phyloP scores from a whole-genome alignment of 1,140 invertebrate genomes.

The Ylistrum balloti region DNA sequence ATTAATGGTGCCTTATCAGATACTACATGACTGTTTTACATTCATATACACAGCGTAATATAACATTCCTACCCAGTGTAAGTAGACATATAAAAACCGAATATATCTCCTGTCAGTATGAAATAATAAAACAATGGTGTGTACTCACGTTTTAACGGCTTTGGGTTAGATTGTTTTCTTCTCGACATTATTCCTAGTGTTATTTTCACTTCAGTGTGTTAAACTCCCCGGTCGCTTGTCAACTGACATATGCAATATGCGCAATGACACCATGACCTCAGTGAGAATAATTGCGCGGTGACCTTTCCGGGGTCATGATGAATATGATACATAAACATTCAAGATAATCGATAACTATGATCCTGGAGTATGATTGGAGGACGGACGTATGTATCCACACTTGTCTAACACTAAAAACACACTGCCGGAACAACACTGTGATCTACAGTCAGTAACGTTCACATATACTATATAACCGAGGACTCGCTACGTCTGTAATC shows the following conservation, averaged over 20 bases:
- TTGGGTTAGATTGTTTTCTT: slow-evolving; percentile 14
- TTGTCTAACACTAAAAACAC: slow-evolving; percentile 7
- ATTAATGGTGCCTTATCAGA: background rate
- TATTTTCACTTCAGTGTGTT: slow-evolving; percentile 39
- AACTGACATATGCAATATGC: slow-evolving; percentile 38
- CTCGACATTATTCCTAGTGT: slow-evolving; percentile 33
- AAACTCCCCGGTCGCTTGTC: slow-evolving; percentile 36
- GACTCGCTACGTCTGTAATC: slow-evolving; percentile 13
- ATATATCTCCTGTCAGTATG: background rate
- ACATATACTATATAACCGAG: background rate
- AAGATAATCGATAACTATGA: slow-evolving; percentile 27
- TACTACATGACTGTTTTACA: too few relatives aligned
- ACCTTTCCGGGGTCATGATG: slow-evolving; percentile 31
- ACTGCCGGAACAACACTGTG: slow-evolving; percentile 9
- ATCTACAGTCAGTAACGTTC: background rate
- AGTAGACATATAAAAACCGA: background rate
- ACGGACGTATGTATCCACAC: background rate
- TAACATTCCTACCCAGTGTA: background rate
- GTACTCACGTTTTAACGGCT: slow-evolving; percentile 23
- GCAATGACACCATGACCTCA: slow-evolving; percentile 37
- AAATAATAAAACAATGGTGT: background rate
- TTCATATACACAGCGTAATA: background rate
- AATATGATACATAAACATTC: slow-evolving; percentile 40
- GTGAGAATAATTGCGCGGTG: slow-evolving; percentile 32
- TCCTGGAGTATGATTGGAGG: slow-evolving; percentile 7